Conservation (phyloP, 2,113 vertebrate species). For the Phaethon lepturus region DNA sequence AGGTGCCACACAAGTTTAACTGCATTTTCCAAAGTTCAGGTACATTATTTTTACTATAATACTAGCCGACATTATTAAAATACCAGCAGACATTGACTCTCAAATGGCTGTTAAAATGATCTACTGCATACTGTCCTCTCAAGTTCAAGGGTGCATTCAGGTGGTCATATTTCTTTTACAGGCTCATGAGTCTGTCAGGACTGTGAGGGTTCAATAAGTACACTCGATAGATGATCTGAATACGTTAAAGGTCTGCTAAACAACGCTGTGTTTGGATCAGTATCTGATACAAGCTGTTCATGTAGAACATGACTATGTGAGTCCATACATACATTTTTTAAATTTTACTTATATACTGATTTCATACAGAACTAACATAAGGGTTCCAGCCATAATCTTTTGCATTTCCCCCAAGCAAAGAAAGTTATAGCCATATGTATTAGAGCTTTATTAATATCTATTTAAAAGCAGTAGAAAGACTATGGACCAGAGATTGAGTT, state of each 20-base stretch:
- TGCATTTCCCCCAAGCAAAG: not conserved
- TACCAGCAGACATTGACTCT: not conserved
- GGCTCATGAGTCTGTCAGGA: not conserved
- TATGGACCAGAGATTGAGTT: not conserved
- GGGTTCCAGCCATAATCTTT: not conserved
- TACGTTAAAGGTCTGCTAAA: not conserved
- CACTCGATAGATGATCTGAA: not conserved
- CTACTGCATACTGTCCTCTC: not conserved
- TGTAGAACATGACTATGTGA: not conserved
- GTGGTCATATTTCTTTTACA: not conserved
- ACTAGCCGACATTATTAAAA: not conserved
- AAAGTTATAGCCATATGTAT: not conserved
- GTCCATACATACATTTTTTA: not conserved
- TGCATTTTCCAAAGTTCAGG: conserved; percentile 50
- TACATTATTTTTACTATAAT: conserved; percentile 34
- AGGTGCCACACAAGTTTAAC: not conserved
- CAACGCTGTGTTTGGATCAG: not conserved
- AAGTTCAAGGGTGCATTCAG: conserved; percentile 21
- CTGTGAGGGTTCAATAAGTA: not conserved
- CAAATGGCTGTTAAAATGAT: not conserved
- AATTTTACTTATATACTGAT: not conserved
- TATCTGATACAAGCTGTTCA: not conserved
- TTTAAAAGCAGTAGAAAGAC: not conserved
- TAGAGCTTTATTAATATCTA: not conserved
- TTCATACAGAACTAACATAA: not conserved